Evolutionary conservation across 23 tunicate genomes (phyloP).

Genomic region (Pegea sp.): DNA sequence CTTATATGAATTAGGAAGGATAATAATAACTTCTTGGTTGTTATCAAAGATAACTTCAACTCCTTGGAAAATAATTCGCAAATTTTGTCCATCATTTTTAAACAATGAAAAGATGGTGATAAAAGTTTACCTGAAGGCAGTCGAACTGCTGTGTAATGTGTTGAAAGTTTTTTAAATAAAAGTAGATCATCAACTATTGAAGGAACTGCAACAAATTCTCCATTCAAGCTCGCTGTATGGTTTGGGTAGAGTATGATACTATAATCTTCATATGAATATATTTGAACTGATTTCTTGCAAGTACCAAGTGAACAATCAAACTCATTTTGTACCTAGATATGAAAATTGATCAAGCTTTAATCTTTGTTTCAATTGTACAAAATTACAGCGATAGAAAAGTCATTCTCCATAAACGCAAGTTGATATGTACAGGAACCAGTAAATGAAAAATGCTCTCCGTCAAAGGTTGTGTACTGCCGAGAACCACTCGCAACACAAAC

Average conservation of each 20-base stretch:
- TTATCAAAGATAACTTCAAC: slow-evolving; percentile 42
- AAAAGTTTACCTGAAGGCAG: slow-evolving; percentile 10
- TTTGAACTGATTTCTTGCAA: slow-evolving; percentile 15
- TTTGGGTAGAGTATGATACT: slow-evolving; percentile 15
- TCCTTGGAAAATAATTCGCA: too few relatives aligned
- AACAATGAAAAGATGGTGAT: background rate
- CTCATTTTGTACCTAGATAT: slow-evolving; percentile 1
- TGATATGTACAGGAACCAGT: slow-evolving; percentile 36
- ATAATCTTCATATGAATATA: slow-evolving; percentile 5
- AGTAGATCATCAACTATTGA: slow-evolving; percentile 7
- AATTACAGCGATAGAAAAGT: background rate
- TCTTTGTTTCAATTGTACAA: background rate
- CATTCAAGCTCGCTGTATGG: slow-evolving; percentile 32
- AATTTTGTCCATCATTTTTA: background rate
- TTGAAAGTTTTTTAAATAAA: slow-evolving; percentile 6
- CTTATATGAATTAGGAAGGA: slow-evolving; percentile 14
- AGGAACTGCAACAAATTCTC: slow-evolving; percentile 12
- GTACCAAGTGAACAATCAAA: background rate
- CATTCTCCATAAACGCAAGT: slow-evolving; percentile 9
- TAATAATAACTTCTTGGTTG: slow-evolving; percentile 9
- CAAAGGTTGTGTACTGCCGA: slow-evolving; percentile 23
- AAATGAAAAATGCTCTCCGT: slow-evolving; percentile 21
- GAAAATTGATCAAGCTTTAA: background rate
- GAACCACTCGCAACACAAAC: slow-evolving; percentile 12
- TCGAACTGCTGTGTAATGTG: slow-evolving; percentile 14